Conservation (phyloP, 1,140 invertebrate species). For the Euura lappo region DNA sequence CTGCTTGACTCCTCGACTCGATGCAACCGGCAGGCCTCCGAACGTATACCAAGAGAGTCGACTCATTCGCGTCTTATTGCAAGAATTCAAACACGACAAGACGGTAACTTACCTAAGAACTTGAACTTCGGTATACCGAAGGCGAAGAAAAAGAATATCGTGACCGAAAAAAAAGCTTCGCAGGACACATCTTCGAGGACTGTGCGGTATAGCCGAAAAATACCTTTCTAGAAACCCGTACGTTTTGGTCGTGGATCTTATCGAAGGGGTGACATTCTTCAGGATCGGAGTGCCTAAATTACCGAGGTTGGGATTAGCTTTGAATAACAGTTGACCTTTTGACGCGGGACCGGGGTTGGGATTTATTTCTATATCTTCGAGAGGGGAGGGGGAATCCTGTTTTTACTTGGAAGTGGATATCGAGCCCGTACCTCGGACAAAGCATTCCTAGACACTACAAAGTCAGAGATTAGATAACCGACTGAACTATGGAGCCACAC, state of each 20-base stretch:
- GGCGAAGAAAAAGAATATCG: neutral
- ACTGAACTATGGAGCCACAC: neutral
- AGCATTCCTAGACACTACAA: constrained; percentile 5
- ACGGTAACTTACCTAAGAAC: neutral
- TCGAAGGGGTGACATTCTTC: neutral
- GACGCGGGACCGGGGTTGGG: neutral
- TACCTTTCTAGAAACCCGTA: neutral
- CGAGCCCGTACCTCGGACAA: neutral
- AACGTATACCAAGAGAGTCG: neutral
- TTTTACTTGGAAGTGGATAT: neutral
- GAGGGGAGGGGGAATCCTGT: neutral
- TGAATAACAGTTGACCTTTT: constrained; percentile 1
- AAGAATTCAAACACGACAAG: neutral
- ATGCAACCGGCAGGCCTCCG: neutral
- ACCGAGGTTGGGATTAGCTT: neutral
- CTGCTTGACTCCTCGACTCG: neutral
- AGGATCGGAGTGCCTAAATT: neutral
- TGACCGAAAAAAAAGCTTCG: neutral
- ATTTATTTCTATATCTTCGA: neutral
- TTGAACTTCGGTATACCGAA: neutral
- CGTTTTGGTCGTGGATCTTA: neutral
- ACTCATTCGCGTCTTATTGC: neutral
- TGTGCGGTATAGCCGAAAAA: neutral
- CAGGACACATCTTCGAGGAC: neutral
- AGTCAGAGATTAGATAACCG: neutral